Conservation (phyloP, 2,888 invertebrate genomes). For the Euplagia quadripunctaria region DNA sequence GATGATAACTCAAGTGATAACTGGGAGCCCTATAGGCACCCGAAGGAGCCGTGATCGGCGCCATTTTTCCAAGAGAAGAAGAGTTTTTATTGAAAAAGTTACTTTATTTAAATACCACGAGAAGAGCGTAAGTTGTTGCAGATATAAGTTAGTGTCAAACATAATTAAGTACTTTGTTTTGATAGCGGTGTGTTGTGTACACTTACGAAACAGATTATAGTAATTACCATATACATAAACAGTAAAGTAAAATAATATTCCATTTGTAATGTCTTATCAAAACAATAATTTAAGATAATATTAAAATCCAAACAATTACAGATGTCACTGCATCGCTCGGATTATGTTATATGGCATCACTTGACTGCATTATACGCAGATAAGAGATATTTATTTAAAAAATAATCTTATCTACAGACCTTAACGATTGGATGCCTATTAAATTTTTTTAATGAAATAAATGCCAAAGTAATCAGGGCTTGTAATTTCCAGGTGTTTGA, state of each 20-base stretch:
- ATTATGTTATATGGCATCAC: background rate
- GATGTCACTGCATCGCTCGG: background rate
- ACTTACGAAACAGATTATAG: slow-evolving; percentile 49
- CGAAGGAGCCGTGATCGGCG: slow-evolving; percentile 40
- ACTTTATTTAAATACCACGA: slow-evolving; percentile 9
- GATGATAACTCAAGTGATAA: slow-evolving; percentile 65
- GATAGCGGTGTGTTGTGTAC: slow-evolving; percentile 43
- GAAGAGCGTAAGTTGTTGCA: background rate
- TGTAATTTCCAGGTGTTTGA: background rate
- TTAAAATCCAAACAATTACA: slow-evolving; percentile 33
- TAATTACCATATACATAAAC: slow-evolving; percentile 10
- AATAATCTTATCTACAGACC: background rate
- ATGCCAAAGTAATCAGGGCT: background rate
- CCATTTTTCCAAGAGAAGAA: background rate
- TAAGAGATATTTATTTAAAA: background rate
- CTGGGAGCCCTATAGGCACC: slow-evolving; percentile 60
- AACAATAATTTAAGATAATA: slow-evolving; percentile 29
- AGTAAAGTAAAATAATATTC: slow-evolving; percentile 44
- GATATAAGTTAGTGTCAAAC: no score
- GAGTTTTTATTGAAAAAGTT: slow-evolving; percentile 6
- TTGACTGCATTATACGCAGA: background rate
- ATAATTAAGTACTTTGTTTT: slow-evolving; percentile 39
- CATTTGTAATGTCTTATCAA: slow-evolving; percentile 49
- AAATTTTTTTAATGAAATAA: background rate
- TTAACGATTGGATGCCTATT: no score